Evolutionary conservation across 37 sponge, comb jelly and placozoan genomes (phyloP).

Genomic region (Eunapius fragilis): DNA sequence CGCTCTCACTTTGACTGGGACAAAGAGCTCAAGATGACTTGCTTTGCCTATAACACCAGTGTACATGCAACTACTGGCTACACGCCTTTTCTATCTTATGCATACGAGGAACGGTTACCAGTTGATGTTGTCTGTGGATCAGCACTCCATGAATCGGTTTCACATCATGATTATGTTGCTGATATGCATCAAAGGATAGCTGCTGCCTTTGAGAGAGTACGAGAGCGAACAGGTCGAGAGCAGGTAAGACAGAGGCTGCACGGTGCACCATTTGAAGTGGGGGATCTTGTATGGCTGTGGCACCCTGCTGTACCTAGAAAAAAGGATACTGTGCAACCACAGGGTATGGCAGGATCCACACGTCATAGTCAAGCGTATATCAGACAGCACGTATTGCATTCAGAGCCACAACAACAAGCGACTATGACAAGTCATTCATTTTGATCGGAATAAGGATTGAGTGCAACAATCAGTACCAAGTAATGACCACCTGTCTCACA

Average conservation of each 20-base stretch:
- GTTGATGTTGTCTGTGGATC: constrained; percentile 11
- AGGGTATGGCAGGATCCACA: neutral
- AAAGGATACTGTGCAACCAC: neutral
- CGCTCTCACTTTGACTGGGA: neutral
- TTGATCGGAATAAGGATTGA: constrained; percentile 3
- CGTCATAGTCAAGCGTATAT: neutral
- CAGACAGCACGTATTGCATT: constrained; percentile 8
- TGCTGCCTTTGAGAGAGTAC: neutral
- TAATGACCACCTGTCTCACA: neutral
- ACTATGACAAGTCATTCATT: neutral
- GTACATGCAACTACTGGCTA: neutral
- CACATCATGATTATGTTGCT: constrained; percentile 3
- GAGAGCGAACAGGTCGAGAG: too few species aligned
- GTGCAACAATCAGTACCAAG: neutral
- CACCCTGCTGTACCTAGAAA: neutral
- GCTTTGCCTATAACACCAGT: neutral
- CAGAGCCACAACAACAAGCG: neutral
- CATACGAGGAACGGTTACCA: neutral
- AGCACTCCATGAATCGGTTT: neutral
- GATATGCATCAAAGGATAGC: neutral
- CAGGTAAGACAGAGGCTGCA: constrained; percentile 8
- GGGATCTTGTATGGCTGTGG: neutral
- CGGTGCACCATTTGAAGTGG: constrained; percentile 1
- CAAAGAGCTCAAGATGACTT: neutral
- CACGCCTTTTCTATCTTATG: neutral